Conservation (phyloP, 1,140 invertebrate genomes). For the Mercenaria mercenaria region DNA sequence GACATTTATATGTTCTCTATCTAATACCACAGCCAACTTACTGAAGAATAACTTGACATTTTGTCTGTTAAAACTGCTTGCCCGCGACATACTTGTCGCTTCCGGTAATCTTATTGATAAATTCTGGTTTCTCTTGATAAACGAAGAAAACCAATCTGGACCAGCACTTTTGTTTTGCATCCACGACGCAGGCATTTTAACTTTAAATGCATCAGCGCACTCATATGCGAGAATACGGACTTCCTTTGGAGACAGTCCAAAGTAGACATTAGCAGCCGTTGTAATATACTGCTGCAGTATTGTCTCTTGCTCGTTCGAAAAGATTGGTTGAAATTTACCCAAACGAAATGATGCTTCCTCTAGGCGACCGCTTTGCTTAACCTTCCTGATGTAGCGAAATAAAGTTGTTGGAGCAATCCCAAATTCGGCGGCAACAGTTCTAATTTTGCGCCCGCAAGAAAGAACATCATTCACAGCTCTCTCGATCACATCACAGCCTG, state of each 20-base stretch:
- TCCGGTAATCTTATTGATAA: no score
- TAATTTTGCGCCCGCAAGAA: no score
- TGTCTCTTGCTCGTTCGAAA: neutral
- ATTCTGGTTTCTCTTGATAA: neutral
- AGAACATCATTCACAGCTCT: no score
- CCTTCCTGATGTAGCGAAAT: no score
- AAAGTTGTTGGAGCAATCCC: no score
- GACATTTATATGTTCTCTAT: neutral
- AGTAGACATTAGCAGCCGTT: neutral
- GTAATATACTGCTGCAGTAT: neutral
- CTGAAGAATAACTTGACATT: neutral
- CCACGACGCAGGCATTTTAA: neutral
- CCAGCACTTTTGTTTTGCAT: neutral
- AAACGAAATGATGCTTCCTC: no score
- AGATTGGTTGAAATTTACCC: no score
- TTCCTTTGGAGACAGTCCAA: neutral
- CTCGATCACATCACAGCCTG: no score
- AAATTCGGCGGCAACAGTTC: no score
- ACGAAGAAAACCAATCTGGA: no score
- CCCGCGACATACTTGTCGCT: neutral
- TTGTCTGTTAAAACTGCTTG: constrained; percentile 1
- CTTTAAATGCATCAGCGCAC: neutral
- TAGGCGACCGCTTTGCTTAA: no score
- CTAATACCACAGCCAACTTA: neutral
- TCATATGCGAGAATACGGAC: neutral